Conservation (phyloP, 1,140 invertebrate species). For the Thereuonema tuberculata region DNA sequence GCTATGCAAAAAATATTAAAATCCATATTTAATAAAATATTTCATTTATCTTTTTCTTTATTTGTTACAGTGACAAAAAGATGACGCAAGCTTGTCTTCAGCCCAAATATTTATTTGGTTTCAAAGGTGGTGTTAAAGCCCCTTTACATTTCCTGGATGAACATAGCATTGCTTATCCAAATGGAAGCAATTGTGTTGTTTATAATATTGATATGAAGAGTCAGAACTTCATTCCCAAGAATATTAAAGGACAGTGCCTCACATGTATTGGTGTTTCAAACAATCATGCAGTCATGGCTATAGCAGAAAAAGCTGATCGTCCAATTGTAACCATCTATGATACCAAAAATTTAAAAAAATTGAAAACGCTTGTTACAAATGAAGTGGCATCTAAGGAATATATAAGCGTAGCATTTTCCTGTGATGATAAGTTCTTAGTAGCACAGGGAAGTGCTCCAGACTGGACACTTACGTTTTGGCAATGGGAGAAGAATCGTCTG, state of each 20-base stretch:
- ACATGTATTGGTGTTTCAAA: neutral
- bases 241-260: constrained; percentile 29
- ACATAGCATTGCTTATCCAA: constrained; percentile 32
- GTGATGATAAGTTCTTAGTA: constrained; percentile 59
- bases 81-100: constrained; percentile 19
- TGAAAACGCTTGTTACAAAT: constrained; percentile 30
- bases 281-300: constrained; percentile 13
- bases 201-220: constrained; percentile 35
- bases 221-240: constrained; percentile 34
- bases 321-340: constrained; percentile 36
- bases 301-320: constrained; percentile 28
- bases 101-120: constrained; percentile 21
- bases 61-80: too few relatives aligned
- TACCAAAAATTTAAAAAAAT: constrained; percentile 31
- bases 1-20: too few relatives aligned
- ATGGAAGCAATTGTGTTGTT: constrained; percentile 34
- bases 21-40: too few relatives aligned
- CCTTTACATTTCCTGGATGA: constrained; percentile 34
- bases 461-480: constrained; percentile 62
- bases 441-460: constrained; percentile 63
- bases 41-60: too few relatives aligned
- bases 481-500: constrained; percentile 69
- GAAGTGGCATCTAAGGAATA: constrained; percentile 40
- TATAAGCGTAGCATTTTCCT: constrained; percentile 56
- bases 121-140: constrained; percentile 19